Base-by-base conservation (phyloP, 2,888 invertebrate genomes). In the Diarsia brunnea region DNA sequence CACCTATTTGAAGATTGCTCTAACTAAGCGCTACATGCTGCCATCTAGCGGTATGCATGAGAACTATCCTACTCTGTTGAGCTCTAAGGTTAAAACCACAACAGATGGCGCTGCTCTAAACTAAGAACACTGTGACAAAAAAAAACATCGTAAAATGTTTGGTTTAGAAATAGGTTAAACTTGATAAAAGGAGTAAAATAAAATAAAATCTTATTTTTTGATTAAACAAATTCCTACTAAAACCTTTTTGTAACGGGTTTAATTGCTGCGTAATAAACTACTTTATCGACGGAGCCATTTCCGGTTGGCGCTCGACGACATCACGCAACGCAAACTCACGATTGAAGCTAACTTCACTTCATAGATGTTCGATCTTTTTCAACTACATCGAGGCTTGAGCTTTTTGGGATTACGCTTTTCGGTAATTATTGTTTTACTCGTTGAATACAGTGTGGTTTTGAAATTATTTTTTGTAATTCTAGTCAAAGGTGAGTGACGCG, bases 361-460 rank as follows among this genome's bases (percentile, higher is more conserved):
- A 90, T 95, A 95, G 93, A 96, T 95, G 95, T 95, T 96, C 96
- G 96, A 96, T 96, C 94, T 95, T 90, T 94, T 95, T 93, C 90
- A 94, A 93, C 93, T 94, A 94, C 95, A 94, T 95, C 92, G 95
- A 95, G 95, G 95, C 95, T 95, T 95, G 95, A 93, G 93, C 93
- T 91, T 94, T 94, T 92, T 95, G 93, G 94, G 94, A 95, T 93
- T 92, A 92, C 94, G 91, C 93, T 95, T 95, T 95, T 96, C 95
- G 96, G 96, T 96, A 96, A 96, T 91, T 95, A 94, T 94, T 94
- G 88, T 94, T 95, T 92, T 93, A 89, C 82, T 91, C 84, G 84
- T 92, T 92, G 78, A 75, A 86, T 88, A 87, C 80, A 81, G 90
- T 92, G 91, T 88, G 83, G 76, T 89, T 88, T 90, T 85, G 63